These are phyloP conservation scores for Nicator chloris DNA, from an alignment of 2,113 vertebrate genomes.

Conservation along the genomic window DNA sequence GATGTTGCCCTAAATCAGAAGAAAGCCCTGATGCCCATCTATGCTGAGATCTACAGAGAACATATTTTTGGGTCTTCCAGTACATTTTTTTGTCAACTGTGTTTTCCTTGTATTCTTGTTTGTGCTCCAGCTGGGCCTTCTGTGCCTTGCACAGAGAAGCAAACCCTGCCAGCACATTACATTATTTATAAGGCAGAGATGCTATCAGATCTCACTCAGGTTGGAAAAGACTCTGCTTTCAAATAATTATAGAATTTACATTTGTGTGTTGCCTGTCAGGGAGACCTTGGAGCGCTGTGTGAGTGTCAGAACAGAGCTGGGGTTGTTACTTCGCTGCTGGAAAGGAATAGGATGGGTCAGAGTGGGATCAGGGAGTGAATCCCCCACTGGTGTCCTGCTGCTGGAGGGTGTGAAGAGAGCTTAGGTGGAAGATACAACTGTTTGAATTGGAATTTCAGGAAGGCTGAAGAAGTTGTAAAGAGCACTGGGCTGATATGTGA, in stretches of 20 bases:
- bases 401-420: neutral
- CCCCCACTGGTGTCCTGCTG: rapidly evolving
- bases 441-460: neutral
- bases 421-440: neutral
- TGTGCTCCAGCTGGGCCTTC: conserved; percentile 48
- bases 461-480: neutral
- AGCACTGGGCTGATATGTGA: rapidly evolving
- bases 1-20: neutral
- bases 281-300: neutral
- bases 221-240: conserved; percentile 45
- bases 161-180: conserved; percentile 37
- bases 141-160: neutral
- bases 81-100: conserved; percentile 25
- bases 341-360: neutral
- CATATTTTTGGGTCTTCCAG: neutral
- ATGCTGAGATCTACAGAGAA: neutral
- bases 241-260: conserved; percentile 56
- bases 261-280: conserved; percentile 33
- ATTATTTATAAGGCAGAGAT: conserved; percentile 59
- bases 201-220: conserved; percentile 45
- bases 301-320: neutral
- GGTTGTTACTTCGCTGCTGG: neutral
- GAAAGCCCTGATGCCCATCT: neutral
- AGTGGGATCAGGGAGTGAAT: neutral
- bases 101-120: conserved; percentile 9